Evolutionary conservation across 2,113 vertebrate genomes (phyloP), one percentile per base, ranked within the genome.

Genomic region (Chascanopsetta lugubris): DNA sequence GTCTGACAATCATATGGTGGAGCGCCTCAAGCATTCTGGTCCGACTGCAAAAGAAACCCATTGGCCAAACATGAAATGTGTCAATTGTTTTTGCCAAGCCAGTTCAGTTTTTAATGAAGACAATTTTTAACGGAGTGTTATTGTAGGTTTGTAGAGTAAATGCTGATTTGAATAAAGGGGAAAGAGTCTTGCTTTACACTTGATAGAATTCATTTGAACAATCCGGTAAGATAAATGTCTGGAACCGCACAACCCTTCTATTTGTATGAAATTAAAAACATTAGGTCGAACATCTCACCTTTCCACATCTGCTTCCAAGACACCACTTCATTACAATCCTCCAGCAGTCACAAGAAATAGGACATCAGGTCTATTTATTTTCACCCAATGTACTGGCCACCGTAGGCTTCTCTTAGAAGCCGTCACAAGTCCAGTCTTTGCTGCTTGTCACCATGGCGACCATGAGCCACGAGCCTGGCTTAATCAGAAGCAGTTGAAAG

Each of bases 371-470:
- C 65, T 76, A 76, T 86, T 88, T 83, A 90, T 85, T 90, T 84
- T 84, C 69, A 77, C 69, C 75, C 71, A 84, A 77, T 87, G 80
- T 79, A 83, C 18, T 68, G 53, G 57, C 64, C 83, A 70, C 56
- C 18, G 56, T 70, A 63, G 75, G 56, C 70, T 72, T 69, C 63
- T 65, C 34, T 68, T 67, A 26, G 59, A 74, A 82, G 75, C 76
- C 9, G 70, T 79, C 82, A 75, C 59, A 68, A 83, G 72, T 85
- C 78, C 61, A 76, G 70, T 87, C 75, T 74, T 68, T 48, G 68
- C 77, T 62, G 62, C 74, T 34, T 58, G 80, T 91, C 81, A 63
- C 87, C 87, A 91, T 91, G 84, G 80, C 30, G 69, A 92, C 85
- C 4, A 51, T 17, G 71, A 76, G 60, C 73, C 74, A 81, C 71